phyloP scores from a whole-genome alignment of 2,113 vertebrate genomes.

The Alces alces region DNA sequence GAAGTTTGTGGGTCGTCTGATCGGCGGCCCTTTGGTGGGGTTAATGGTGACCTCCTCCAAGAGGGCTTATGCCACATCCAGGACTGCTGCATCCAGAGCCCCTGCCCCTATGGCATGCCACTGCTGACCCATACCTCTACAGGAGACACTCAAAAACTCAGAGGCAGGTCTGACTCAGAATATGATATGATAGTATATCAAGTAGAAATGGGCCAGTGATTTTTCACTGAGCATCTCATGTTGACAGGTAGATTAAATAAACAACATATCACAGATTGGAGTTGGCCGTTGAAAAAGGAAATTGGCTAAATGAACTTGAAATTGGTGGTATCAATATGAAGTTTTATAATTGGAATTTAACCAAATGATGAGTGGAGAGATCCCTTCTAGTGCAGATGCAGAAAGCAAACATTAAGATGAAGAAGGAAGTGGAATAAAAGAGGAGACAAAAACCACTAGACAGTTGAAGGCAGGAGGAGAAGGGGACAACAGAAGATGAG shows the following conservation, averaged over 20 bases:
- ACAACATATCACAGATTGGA: constrained; percentile 23
- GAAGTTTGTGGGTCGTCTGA: not conserved
- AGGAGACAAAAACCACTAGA: not conserved
- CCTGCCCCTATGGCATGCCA: not conserved
- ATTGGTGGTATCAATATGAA: constrained; percentile 20
- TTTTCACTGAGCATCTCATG: constrained; percentile 32
- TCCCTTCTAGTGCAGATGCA: not conserved
- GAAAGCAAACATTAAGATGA: not conserved
- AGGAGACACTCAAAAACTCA: not conserved
- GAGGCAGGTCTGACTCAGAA: not conserved
- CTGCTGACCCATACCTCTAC: not conserved
- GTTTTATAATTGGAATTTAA: constrained; percentile 9
- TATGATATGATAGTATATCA: not conserved
- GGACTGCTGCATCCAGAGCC: not conserved
- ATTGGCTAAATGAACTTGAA: constrained; percentile 44
- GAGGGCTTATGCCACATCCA: not conserved
- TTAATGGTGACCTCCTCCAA: not conserved
- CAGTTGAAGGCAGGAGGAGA: not conserved
- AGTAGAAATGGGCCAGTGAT: constrained; percentile 11
- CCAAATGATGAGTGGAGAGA: not conserved
- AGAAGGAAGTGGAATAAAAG: not conserved
- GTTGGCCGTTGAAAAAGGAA: constrained; percentile 5
- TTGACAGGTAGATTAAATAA: constrained; percentile 50
- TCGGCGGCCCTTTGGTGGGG: not conserved
- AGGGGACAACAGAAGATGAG: not conserved